phyloP scores from a whole-genome alignment of 1,140 invertebrate species.

The Brachionus rotundiformis region DNA sequence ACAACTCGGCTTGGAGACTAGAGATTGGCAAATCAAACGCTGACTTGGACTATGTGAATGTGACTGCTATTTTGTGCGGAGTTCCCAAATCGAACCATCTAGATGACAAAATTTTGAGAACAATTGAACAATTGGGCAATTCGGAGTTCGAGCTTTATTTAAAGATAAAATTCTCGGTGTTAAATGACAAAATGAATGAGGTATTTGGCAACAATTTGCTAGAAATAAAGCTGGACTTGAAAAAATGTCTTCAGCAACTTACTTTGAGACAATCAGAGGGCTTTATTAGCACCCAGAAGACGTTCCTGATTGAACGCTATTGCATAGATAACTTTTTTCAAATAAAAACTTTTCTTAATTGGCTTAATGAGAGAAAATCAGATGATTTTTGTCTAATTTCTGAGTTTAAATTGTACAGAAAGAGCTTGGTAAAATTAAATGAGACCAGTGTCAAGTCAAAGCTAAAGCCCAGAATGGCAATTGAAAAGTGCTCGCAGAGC shows the following conservation, averaged over 20 bases:
- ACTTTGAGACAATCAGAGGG: not conserved
- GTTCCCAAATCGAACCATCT: not conserved
- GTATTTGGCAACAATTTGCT: not conserved
- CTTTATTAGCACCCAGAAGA: not conserved
- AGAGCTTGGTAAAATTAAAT: not conserved
- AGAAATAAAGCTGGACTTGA: not conserved
- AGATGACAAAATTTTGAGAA: not conserved
- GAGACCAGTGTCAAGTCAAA: not conserved
- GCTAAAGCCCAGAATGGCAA: not conserved
- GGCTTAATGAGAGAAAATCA: conserved; percentile 19
- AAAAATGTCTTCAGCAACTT: not conserved
- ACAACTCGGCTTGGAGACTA: conserved; percentile 5
- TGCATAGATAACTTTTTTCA: not conserved
- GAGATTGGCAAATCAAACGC: not conserved
- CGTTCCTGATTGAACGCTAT: not conserved
- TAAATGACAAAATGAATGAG: conserved; percentile 36
- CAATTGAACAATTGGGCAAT: not conserved
- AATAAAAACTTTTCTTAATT: not conserved
- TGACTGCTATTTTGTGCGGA: not conserved
- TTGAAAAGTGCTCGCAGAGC: not conserved
- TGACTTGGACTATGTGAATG: not conserved
- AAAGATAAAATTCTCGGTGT: conserved; percentile 2
- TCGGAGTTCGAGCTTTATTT: not conserved
- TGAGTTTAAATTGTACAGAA: conserved; percentile 36
- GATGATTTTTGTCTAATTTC: conserved; percentile 25